Percentiles rank a stretch among this genome's conserved stretches.
Conservation (phyloP, 2,888 invertebrate species). For the Achlya flavicornis region DNA sequence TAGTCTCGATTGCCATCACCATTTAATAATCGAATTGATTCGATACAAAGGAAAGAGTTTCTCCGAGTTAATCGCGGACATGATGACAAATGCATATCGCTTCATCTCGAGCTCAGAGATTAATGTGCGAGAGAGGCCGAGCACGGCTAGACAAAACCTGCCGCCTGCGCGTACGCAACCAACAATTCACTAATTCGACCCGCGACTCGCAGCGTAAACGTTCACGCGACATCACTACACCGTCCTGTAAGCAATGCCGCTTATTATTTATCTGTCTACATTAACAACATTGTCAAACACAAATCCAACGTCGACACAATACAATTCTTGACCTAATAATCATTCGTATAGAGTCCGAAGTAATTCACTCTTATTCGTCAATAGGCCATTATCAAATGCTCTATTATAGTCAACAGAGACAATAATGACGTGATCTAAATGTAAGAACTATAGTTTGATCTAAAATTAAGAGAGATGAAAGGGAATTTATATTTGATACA, state of each 20-base stretch:
- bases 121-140: slow-evolving; percentile 74
- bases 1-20: slow-evolving; percentile 47
- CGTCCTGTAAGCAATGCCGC: slow-evolving; percentile 70
- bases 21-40: slow-evolving; percentile 77
- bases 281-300: slow-evolving; percentile 53
- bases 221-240: slow-evolving; percentile 71
- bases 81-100: slow-evolving; percentile 82
- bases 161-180: slow-evolving; percentile 70
- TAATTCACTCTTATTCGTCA: slow-evolving; percentile 24
- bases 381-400: slow-evolving; percentile 47
- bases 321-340: slow-evolving; percentile 37
- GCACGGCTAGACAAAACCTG: slow-evolving; percentile 75
- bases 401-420: slow-evolving; percentile 63
- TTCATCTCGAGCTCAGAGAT: slow-evolving; percentile 77
- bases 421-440: slow-evolving; percentile 80
- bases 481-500: slow-evolving; percentile 77
- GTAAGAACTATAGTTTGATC: slow-evolving; percentile 80
- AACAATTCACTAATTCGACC: slow-evolving; percentile 69
- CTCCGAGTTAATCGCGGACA: slow-evolving; percentile 76
- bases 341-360: slow-evolving; percentile 44
- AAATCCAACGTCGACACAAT: slow-evolving; percentile 34
- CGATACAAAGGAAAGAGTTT: slow-evolving; percentile 74
- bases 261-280: slow-evolving; percentile 80
- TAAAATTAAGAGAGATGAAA: slow-evolving; percentile 83
- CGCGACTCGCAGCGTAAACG: slow-evolving; percentile 63